Percentiles rank a stretch among this genome's conserved stretches.
Conservation (phyloP, 2,113 vertebrate species). For the Gambusia affinis region DNA sequence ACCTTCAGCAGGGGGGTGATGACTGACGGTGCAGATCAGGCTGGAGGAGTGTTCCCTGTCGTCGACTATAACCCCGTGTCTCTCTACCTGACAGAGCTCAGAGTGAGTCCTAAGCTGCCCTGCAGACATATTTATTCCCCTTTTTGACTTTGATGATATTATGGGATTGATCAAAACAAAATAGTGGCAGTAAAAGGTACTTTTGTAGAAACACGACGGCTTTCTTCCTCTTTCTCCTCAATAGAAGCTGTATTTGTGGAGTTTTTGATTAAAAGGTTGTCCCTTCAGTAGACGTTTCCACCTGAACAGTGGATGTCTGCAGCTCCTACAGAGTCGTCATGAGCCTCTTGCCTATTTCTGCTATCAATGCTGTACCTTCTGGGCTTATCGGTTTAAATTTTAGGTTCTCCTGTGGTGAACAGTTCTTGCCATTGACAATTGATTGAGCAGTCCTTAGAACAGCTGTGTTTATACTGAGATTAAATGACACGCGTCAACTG, state of each 20-base stretch:
- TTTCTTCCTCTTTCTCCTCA: no score
- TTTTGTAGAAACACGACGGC: no score
- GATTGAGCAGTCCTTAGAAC: no score
- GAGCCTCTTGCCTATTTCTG: no score
- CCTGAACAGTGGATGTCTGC: no score
- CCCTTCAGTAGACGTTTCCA: no score
- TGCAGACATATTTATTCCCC: neutral
- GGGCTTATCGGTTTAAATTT: no score
- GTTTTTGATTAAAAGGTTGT: no score
- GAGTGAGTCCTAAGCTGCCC: slow-evolving; percentile 76
- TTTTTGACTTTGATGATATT: neutral
- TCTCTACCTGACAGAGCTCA: slow-evolving; percentile 88
- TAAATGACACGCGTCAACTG: neutral
- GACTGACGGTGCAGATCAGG: slow-evolving; percentile 3
- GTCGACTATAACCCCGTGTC: slow-evolving; percentile 90
- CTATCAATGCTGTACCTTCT: no score
- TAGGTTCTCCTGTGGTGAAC: neutral
- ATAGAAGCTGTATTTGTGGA: no score
- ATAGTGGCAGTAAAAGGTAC: neutral
- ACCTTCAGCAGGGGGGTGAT: slow-evolving; percentile 81
- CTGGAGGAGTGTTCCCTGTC: slow-evolving; percentile 83
- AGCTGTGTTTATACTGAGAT: neutral
- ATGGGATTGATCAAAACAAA: neutral
- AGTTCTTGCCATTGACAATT: neutral
- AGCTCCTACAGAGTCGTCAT: no score